Base-by-base conservation (phyloP, 2,797 vertebrate genomes). In the Phrynocephalus guinanensis region DNA sequence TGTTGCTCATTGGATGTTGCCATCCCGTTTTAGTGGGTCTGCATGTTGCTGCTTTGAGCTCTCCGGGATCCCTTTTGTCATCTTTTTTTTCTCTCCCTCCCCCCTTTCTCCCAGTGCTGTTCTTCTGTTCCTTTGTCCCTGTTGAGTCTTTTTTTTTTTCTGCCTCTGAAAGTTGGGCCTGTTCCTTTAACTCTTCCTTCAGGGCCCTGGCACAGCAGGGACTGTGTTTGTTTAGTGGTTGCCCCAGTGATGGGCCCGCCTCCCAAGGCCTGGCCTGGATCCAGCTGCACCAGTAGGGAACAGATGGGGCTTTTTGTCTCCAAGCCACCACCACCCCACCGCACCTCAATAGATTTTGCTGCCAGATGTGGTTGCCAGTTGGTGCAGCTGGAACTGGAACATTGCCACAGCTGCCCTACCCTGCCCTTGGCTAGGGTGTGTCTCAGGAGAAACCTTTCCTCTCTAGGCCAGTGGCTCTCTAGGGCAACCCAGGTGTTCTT, bases 181-280 rank as follows among this genome's bases (percentile, higher is more conserved):
- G 76, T 80, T 30, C 26, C 77, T 85, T 88, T 88, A 81, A 76
- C 30, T 33, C 63, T 56, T 66, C 76, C 52, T 66, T 79, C 68
- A 50, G 10, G 50, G 22, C 66, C 83, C 6, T 52, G 38, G 30
- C 20, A 33, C 70, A 84, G 71, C 20, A 71, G 67, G n/a, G 33
- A 78, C 52, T 67, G 38, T 26, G 56, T 90, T 87, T 84, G 38
- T 81, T 81, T 87, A 84, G 44, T 16, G 5, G 82, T 85, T 79
- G 79, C 76, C 24, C 6, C 13, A 20, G 87, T 20, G 60, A 82
- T 33, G 3, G 28, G 26, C n/a, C 70, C 7, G 0, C 84, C 72
- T 28, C 48, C 1, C 1, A 26, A 38, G 24, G 33, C 44, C 20
- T 52, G 28, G 60, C 28, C 44, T 68, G n/a, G 26, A 26, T 24